Percentiles rank a stretch among this genome's conserved stretches.
These are phyloP conservation scores for Gopherus evgoodei DNA, from an alignment of 2,113 vertebrate species.

Conservation along the genomic window DNA sequence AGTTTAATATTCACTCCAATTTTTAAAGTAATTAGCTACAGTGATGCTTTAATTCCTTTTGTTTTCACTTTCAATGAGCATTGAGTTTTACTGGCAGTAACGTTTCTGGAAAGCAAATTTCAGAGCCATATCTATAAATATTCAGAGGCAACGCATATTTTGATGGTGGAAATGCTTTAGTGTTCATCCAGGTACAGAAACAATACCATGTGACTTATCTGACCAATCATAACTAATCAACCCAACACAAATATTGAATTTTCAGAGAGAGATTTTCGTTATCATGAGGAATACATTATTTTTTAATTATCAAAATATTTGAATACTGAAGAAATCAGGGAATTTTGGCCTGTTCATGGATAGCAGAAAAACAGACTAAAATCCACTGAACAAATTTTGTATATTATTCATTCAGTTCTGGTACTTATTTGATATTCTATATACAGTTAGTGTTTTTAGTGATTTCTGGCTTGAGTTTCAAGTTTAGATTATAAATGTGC, in stretches of 20 bases:
- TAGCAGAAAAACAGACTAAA: neutral
- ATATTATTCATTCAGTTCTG: neutral
- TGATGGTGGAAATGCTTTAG: neutral
- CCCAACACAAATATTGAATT: neutral
- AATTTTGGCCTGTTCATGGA: neutral
- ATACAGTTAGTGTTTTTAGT: rapidly evolving
- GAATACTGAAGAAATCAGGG: neutral
- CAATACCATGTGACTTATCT: neutral
- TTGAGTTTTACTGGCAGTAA: neutral
- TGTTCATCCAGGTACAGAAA: neutral
- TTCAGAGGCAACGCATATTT: neutral
- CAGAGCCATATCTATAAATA: neutral
- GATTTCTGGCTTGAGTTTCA: neutral
- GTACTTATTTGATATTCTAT: neutral
- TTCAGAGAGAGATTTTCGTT: neutral
- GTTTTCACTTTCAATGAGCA: neutral
- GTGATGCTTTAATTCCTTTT: neutral
- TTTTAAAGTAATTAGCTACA: neutral
- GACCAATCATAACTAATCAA: neutral
- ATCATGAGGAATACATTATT: neutral
- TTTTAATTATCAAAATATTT: neutral
- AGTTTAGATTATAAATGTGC: neutral
- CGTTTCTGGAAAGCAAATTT: neutral
- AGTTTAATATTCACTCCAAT: neutral
- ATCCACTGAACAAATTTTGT: neutral